Evolutionary conservation across 2,113 vertebrate species (phyloP).

Genomic region (Motacilla alba): DNA sequence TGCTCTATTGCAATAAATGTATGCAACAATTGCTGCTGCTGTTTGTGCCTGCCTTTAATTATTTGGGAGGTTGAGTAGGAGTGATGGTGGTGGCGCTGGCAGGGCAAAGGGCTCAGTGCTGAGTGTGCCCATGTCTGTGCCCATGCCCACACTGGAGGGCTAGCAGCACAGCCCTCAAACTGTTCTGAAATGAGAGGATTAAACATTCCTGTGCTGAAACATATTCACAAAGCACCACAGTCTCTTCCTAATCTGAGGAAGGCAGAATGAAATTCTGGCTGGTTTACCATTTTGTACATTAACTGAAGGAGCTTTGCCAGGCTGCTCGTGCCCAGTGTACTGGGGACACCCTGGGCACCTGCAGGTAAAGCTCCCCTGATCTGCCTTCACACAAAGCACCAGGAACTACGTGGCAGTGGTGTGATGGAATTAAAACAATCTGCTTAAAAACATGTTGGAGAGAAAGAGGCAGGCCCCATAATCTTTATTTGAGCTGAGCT

Average conservation of each 20-base stretch:
- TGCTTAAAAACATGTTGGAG: not conserved
- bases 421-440: not conserved
- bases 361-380: not conserved
- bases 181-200: not conserved
- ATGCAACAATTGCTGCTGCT: not conserved
- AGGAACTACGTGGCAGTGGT: not conserved
- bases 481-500: not conserved
- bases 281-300: not conserved
- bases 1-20: not conserved
- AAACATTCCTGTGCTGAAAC: not conserved
- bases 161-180: not conserved
- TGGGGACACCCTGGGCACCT: not conserved
- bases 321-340: not conserved
- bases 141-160: not conserved
- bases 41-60: not conserved
- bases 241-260: not conserved
- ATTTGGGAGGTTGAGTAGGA: not conserved
- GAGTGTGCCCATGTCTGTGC: not conserved
- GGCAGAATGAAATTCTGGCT: not conserved
- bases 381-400: rapidly evolving
- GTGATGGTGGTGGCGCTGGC: rapidly evolving
- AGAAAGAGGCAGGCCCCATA: not conserved
- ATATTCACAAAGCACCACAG: not conserved
- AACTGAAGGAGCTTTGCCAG: not conserved
- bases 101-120: not conserved